Conservation (phyloP, 2,113 vertebrate species). For the Cichladusa arquata region DNA sequence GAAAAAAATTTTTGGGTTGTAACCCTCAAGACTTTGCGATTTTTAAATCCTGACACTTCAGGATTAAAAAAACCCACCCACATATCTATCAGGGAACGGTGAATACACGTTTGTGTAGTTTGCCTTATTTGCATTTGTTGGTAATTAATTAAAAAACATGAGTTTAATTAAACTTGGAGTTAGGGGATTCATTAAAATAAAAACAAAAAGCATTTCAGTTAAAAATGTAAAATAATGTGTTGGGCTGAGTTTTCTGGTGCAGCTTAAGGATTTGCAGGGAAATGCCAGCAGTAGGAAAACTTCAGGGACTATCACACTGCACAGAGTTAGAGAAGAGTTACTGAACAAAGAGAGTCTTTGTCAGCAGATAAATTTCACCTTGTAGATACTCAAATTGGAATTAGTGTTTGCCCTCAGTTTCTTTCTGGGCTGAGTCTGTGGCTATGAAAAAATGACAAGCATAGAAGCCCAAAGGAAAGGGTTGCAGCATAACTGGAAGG, state of each 20-base stretch:
- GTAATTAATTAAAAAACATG: conserved; percentile 65
- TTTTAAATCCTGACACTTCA: conserved; percentile 29
- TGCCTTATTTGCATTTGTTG: conserved; percentile 58
- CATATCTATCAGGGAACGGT: background rate
- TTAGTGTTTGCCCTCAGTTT: background rate
- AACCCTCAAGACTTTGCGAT: conserved; percentile 37
- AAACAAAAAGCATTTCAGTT: conserved; percentile 56
- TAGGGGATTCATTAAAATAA: conserved; percentile 67
- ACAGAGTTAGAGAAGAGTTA: background rate
- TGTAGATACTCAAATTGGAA: background rate
- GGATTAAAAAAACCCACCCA: background rate
- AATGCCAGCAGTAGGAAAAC: background rate
- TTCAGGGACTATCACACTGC: background rate
- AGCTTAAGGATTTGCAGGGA: conserved; percentile 53
- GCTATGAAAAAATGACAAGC: background rate
- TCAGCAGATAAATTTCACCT: background rate
- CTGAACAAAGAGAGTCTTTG: background rate
- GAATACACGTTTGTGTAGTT: conserved; percentile 9
- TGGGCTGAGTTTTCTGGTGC: background rate
- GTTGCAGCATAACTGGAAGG: background rate
- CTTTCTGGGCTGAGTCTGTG: background rate
- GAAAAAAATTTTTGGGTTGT: conserved; percentile 41
- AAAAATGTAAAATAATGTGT: conserved; percentile 41
- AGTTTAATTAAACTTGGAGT: conserved; percentile 65
- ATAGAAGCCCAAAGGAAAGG: background rate